A percentile compares a stretch with the other conserved stretches of the same genome.
These are phyloP conservation scores for Tridacna crocea DNA, from an alignment of 2,888 invertebrate species.

Conservation along the genomic window DNA sequence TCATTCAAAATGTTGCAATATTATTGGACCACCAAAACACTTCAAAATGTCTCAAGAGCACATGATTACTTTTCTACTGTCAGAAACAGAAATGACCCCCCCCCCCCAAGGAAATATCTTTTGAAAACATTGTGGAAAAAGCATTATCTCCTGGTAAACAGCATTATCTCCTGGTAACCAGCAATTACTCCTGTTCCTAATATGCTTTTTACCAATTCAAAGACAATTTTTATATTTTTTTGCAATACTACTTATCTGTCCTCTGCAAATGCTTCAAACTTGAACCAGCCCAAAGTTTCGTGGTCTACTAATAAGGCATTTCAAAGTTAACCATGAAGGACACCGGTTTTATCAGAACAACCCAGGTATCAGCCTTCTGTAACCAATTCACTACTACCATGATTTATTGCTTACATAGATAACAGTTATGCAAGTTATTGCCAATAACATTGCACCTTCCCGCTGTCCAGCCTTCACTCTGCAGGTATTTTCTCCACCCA, in stretches of 20 bases:
- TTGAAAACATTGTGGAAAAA: conserved; percentile 7
- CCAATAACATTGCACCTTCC: background rate
- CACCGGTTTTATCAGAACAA: too few relatives aligned
- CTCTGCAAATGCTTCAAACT: background rate
- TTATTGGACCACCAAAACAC: too few relatives aligned
- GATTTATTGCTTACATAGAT: conserved; percentile 9
- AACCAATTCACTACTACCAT: background rate
- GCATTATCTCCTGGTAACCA: background rate
- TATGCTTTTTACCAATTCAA: background rate
- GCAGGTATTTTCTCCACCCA: background rate
- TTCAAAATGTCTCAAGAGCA: background rate
- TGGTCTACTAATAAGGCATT: too few relatives aligned
- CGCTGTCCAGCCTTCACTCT: background rate
- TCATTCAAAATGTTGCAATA: too few relatives aligned
- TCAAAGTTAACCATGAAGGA: too few relatives aligned
- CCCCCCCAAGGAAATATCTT: too few relatives aligned
- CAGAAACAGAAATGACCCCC: too few relatives aligned
- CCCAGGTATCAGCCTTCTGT: background rate
- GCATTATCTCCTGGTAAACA: background rate
- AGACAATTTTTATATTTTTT: too few relatives aligned
- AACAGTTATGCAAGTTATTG: conserved; percentile 7
- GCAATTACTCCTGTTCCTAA: background rate
- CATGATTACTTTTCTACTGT: background rate
- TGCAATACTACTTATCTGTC: too few relatives aligned
- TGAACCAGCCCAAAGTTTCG: too few relatives aligned